phyloP scores from a whole-genome alignment of 2,113 vertebrate species.

The Psilopogon haemacephalus region DNA sequence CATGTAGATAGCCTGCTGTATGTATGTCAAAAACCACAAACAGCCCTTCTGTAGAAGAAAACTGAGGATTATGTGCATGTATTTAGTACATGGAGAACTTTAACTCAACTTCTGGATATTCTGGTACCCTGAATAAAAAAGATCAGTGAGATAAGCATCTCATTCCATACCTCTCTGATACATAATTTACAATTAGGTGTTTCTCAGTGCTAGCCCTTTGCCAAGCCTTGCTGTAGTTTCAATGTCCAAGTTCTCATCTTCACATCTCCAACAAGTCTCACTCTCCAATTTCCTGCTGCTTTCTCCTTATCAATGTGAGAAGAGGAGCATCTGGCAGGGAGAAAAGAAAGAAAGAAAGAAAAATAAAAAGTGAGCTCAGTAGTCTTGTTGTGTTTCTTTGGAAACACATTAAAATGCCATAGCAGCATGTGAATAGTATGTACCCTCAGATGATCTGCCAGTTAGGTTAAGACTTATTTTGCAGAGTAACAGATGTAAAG shows the following conservation, averaged over 20 bases:
- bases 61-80: fast-evolving
- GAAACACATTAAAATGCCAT: neutral
- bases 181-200: neutral
- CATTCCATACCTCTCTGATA: neutral
- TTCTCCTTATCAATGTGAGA: neutral
- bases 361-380: neutral
- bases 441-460: neutral
- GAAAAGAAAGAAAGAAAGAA: neutral
- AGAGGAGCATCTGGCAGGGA: neutral
- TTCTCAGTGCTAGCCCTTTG: neutral
- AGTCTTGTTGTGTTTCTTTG: neutral
- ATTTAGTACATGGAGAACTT: neutral
- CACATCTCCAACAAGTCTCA: neutral
- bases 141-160: neutral
- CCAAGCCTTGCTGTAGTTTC: neutral
- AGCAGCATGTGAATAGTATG: fast-evolving
- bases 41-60: neutral
- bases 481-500: neutral
- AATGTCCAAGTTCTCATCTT: neutral
- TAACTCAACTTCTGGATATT: neutral
- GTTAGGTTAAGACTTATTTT: neutral
- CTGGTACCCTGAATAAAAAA: neutral
- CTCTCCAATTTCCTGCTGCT: neutral
- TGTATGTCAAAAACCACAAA: neutral
- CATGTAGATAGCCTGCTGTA: neutral